Evolutionary conservation across 2,797 vertebrate species (phyloP), one percentile per base, ranked within the genome.

Genomic region (Poecilia picta): DNA sequence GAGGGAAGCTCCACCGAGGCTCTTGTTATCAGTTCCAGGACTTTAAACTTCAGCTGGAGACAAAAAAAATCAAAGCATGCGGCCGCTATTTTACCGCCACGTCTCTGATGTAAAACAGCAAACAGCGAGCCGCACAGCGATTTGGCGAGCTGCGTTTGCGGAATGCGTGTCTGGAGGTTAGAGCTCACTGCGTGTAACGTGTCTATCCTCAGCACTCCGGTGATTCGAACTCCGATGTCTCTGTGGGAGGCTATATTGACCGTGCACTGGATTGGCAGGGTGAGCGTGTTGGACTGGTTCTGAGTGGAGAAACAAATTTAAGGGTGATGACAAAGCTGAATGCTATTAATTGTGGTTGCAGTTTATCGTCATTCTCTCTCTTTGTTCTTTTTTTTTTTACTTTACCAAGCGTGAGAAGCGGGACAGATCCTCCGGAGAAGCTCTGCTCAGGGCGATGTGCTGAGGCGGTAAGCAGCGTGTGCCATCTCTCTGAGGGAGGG

Each of bases 31-130:
- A 99, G 92, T 87, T 96, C 97, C 94, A 99, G 87, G 16, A 96
- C 94, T 94, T 96, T 97, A 96, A 98, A 99, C 94, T 97, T 98
- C 91, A 99, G 96, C 98, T 99, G 95, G 2, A 82, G 47, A 64
- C 64, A 55, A 91, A 81, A 39, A 33, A 41, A 51, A 88, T 78
- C 5, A 88, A 91, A 92, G 84, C 82, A 93, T 33, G 81, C 49
- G 49, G 82, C 62, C 73, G 77, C 53, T 81, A 3, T 75, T 75
- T 89, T 66, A 77, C 72, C 80, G 85, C 88, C 76, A 81, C 10
- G 74, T 82, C 39, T 68, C 62, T 77, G 79, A 79, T 15, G 45
- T 66, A 33, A 46, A 72, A 80, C 73, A 75, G 64, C 59, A 39
- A 72, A 83, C 68, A 72, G 39, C 2, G 2, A 75, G 11, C 73